phyloP scores from a whole-genome alignment of 2,797 vertebrate species.

The Benthosema pterotum region DNA sequence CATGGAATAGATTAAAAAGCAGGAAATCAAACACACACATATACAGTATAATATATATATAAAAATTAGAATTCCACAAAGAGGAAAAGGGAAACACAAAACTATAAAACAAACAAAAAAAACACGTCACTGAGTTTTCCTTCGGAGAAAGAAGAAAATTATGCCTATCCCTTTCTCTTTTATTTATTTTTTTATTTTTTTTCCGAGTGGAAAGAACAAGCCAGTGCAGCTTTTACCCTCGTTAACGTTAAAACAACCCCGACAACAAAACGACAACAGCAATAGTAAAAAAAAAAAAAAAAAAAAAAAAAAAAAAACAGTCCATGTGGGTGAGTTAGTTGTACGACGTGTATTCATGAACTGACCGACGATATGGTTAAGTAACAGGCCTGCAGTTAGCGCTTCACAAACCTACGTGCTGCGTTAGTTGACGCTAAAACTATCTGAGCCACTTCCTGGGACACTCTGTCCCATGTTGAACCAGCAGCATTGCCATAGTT shows the following conservation, averaged over 20 bases:
- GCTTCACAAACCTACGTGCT: neutral
- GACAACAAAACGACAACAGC: slow-evolving; percentile 5
- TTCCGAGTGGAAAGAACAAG: slow-evolving; percentile 12
- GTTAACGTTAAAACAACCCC: slow-evolving; percentile 16
- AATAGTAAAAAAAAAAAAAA: too few relatives aligned
- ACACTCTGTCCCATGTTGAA: neutral
- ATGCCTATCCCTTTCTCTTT: neutral
- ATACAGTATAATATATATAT: slow-evolving; percentile 5
- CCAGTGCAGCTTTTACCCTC: slow-evolving; percentile 1
- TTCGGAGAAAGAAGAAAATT: slow-evolving; percentile 10
- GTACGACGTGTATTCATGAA: neutral
- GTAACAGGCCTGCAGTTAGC: neutral
- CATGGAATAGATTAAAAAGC: slow-evolving; percentile 22
- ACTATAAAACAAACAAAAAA: slow-evolving; percentile 7
- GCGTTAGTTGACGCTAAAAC: neutral
- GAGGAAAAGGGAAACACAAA: slow-evolving; percentile 3
- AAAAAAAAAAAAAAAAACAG: too few relatives aligned
- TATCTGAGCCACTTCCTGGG: slow-evolving; percentile 1
- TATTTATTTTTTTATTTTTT: too few relatives aligned
- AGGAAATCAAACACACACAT: neutral
- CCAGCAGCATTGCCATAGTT: neutral
- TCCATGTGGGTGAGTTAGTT: neutral
- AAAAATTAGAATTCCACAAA: slow-evolving; percentile 11
- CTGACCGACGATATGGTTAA: neutral
- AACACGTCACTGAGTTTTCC: neutral